phyloP scores from a whole-genome alignment of 2,888 invertebrate species.

The Phaedon cochleariae region DNA sequence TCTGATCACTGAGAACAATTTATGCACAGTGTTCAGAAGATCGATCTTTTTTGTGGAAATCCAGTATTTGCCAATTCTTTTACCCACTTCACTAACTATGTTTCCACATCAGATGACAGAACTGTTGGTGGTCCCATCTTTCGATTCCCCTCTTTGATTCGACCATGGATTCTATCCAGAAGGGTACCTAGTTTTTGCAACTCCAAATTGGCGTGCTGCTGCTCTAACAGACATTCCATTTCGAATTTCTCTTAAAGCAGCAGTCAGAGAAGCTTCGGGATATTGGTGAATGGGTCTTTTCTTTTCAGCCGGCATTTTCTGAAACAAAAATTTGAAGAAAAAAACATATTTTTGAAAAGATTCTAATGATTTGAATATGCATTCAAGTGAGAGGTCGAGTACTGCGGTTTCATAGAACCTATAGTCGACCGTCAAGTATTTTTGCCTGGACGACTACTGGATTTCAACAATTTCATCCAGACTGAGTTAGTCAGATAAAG shows the following conservation, averaged over 20 bases:
- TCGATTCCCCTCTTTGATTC: conserved; percentile 25
- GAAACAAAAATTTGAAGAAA: too few species aligned
- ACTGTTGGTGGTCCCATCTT: conserved; percentile 35
- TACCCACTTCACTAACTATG: conserved; percentile 33
- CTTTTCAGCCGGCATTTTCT: conserved; percentile 15
- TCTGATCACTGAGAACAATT: conserved; percentile 17
- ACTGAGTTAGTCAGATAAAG: background rate
- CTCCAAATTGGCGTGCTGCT: conserved; percentile 22
- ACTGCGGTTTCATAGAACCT: conserved; percentile 7
- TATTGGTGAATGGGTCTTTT: conserved; percentile 21
- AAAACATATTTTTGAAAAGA: too few species aligned
- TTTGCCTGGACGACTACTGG: conserved; percentile 18
- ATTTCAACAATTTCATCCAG: background rate
- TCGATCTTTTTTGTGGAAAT: conserved; percentile 34
- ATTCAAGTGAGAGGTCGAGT: conserved; percentile 17
- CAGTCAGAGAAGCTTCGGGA: conserved; percentile 10
- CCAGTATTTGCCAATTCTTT: conserved; percentile 33
- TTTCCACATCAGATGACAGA: conserved; percentile 27
- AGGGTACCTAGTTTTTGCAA: conserved; percentile 25
- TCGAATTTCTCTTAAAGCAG: conserved; percentile 21
- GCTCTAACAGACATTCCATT: conserved; percentile 22
- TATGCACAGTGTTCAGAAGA: too few species aligned
- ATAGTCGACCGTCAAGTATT: conserved; percentile 12
- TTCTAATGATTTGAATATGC: too few species aligned
- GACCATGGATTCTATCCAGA: conserved; percentile 22